Evolutionary conservation across 1,140 invertebrate genomes (phyloP).

Genomic region (Tetramorium simillimum): DNA sequence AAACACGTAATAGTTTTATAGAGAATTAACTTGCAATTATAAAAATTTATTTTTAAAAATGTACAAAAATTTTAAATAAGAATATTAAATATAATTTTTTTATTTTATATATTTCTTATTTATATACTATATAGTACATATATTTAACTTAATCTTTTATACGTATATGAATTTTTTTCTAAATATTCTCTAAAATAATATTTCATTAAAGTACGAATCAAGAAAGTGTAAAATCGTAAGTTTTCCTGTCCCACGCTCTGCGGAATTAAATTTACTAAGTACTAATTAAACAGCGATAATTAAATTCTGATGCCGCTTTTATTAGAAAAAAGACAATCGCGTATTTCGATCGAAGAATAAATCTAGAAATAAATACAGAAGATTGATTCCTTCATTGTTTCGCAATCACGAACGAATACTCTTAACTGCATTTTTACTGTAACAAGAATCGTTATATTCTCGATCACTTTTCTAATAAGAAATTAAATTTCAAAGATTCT

Average conservation of each 20-base stretch:
- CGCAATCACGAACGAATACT: neutral
- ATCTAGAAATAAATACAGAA: neutral
- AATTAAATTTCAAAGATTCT: neutral
- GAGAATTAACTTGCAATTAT: neutral
- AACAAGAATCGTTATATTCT: neutral
- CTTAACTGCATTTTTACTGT: neutral
- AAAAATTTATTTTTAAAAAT: neutral
- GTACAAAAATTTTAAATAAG: neutral
- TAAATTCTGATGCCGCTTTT: neutral
- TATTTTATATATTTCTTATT: neutral
- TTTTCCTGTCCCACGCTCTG: neutral
- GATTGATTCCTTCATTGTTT: neutral
- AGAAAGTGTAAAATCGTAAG: neutral
- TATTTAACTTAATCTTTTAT: neutral
- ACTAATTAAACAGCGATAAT: neutral
- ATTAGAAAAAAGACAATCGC: neutral
- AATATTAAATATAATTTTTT: neutral
- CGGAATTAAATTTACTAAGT: neutral
- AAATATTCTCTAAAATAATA: conserved; percentile 3
- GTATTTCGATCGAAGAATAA: neutral
- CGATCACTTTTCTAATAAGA: neutral
- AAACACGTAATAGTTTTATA: neutral
- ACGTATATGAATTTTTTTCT: neutral
- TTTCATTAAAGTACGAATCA: neutral
- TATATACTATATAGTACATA: too few species aligned